phyloP scores from a whole-genome alignment of 2,113 vertebrate genomes.

The Pelecanus crispus region DNA sequence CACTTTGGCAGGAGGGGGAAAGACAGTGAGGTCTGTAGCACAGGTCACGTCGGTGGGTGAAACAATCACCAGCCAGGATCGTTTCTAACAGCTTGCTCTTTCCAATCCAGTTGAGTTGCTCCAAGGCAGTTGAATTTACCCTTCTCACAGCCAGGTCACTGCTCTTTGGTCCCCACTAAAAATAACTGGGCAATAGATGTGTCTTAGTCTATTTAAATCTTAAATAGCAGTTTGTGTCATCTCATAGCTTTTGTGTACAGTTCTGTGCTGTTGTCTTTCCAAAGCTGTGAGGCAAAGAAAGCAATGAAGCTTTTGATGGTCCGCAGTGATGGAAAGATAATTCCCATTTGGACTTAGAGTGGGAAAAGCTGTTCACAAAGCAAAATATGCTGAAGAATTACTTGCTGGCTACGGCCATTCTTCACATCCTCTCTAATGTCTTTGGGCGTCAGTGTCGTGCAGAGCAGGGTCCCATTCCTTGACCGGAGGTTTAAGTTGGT shows the following conservation, averaged over 20 bases:
- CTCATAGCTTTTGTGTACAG: neutral
- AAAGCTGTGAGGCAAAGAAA: neutral
- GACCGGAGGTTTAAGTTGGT: neutral
- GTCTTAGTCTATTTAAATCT: neutral
- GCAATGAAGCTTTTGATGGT: neutral
- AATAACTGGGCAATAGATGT: neutral
- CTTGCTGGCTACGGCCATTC: neutral
- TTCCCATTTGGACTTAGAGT: neutral
- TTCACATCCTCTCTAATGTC: neutral
- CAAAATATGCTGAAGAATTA: neutral
- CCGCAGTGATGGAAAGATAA: neutral
- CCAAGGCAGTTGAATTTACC: neutral
- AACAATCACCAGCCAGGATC: neutral
- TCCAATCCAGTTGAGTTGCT: neutral
- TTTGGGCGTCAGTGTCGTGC: neutral
- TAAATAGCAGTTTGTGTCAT: neutral
- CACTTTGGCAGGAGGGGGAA: neutral
- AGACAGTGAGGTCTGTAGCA: neutral
- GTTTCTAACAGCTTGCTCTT: neutral
- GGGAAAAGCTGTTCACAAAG: neutral
- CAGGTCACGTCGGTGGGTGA: neutral
- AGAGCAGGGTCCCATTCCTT: neutral
- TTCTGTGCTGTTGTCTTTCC: neutral
- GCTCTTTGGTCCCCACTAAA: slow-evolving; percentile 1
- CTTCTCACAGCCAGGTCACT: neutral